Conservation (phyloP, 2,888 invertebrate species). For the Proisotoma minuta region DNA sequence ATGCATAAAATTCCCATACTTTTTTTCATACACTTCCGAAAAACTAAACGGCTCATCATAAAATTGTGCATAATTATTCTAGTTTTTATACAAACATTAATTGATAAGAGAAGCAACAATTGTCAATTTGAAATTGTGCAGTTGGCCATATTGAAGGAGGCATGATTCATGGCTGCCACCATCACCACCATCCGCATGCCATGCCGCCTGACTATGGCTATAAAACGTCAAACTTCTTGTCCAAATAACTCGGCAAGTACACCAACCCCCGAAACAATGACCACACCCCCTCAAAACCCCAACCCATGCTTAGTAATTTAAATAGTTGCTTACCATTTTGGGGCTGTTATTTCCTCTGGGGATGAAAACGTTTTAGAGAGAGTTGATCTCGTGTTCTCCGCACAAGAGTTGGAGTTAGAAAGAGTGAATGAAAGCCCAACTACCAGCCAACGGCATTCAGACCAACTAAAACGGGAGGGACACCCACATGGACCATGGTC, state of each 20-base stretch:
- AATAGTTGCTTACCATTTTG: slow-evolving; percentile 39
- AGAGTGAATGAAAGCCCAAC: slow-evolving; percentile 22
- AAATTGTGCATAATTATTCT: no score
- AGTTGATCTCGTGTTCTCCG: slow-evolving; percentile 10
- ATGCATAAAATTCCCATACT: slow-evolving; percentile 5
- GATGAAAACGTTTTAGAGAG: not conserved
- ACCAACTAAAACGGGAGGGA: no score
- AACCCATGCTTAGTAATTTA: not conserved
- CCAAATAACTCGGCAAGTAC: not conserved
- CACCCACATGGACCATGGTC: no score
- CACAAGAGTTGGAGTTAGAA: slow-evolving; percentile 39
- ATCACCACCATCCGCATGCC: not conserved
- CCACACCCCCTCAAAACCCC: not conserved
- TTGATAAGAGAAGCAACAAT: no score
- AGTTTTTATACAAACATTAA: no score
- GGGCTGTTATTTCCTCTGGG: slow-evolving; percentile 15
- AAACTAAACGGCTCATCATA: not conserved
- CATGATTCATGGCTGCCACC: no score
- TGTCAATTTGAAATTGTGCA: no score
- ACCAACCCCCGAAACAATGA: no score
- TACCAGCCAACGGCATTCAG: no score
- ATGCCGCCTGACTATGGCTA: not conserved
- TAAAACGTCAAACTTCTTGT: not conserved
- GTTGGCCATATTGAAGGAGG: no score
- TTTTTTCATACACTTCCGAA: not conserved